A percentile compares a stretch with the other conserved stretches of the same genome.
phyloP scores from a whole-genome alignment of 2,888 invertebrate genomes.

The Campopleginae sp. region DNA sequence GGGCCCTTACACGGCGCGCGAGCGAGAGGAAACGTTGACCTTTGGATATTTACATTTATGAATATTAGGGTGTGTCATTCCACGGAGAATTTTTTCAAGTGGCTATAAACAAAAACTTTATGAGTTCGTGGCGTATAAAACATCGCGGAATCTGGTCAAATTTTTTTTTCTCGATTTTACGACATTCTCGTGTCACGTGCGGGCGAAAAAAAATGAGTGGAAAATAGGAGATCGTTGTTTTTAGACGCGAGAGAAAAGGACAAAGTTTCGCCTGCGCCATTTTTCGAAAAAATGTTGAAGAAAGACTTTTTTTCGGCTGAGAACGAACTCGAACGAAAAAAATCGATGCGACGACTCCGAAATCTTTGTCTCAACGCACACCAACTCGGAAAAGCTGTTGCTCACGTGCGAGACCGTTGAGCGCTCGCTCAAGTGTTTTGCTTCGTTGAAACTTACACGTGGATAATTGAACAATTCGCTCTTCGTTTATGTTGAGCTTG shows the following conservation, averaged over 20 bases:
- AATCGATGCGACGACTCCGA: not conserved
- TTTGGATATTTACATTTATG: not conserved
- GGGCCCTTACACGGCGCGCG: not conserved
- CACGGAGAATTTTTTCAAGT: not conserved
- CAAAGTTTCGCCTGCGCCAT: too few species aligned
- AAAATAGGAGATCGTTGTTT: too few species aligned
- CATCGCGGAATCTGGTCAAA: too few species aligned
- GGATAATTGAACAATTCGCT: constrained; percentile 9
- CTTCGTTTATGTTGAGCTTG: not conserved
- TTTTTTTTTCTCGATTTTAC: too few species aligned
- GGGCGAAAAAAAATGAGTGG: too few species aligned
- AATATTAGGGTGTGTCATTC: too few species aligned
- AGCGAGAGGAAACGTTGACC: not conserved
- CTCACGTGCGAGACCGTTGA: not conserved
- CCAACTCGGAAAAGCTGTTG: not conserved
- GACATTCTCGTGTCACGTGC: too few species aligned
- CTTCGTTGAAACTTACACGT: not conserved
- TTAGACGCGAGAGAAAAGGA: too few species aligned
- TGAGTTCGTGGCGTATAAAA: too few species aligned
- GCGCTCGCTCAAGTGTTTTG: constrained; percentile 8
- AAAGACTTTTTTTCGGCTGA: too few species aligned
- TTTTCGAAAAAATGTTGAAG: too few species aligned
- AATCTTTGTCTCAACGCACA: not conserved
- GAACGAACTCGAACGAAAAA: too few species aligned
- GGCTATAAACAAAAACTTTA: not conserved